Evolutionary conservation across 2,797 vertebrate genomes (phyloP).

Genomic region (Phoxinus dragarum): DNA sequence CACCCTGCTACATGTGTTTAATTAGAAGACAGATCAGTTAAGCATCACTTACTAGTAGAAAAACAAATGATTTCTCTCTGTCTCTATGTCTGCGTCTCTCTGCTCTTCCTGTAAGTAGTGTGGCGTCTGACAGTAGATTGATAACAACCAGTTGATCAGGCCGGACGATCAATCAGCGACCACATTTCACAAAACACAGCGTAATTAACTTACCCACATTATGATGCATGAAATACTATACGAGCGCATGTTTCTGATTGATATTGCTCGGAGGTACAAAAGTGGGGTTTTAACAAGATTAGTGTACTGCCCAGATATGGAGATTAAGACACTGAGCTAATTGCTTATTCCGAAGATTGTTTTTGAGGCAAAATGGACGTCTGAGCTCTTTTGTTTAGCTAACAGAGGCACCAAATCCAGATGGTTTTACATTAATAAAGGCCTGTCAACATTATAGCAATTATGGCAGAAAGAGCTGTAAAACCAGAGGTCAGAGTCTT

Average conservation of each 20-base stretch:
- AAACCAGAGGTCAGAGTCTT: slow-evolving; percentile 30
- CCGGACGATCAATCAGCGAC: slow-evolving; percentile 78
- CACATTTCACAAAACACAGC: slow-evolving; percentile 78
- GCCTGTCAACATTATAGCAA: slow-evolving; percentile 24
- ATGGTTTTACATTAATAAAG: slow-evolving; percentile 47
- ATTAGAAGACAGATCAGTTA: slow-evolving; percentile 73
- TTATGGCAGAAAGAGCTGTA: slow-evolving; percentile 35
- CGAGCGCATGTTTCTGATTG: slow-evolving; percentile 51
- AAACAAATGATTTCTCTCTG: slow-evolving; percentile 61
- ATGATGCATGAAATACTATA: slow-evolving; percentile 63
- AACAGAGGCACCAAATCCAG: slow-evolving; percentile 44
- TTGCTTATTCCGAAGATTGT: slow-evolving; percentile 42
- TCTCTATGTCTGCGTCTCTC: slow-evolving; percentile 37
- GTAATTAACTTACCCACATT: slow-evolving; percentile 82
- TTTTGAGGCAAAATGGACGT: slow-evolving; percentile 33
- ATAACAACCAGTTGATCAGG: slow-evolving; percentile 79
- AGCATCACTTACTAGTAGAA: slow-evolving; percentile 66
- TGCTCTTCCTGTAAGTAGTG: slow-evolving; percentile 71
- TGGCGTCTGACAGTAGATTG: slow-evolving; percentile 71
- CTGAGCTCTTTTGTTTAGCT: slow-evolving; percentile 34
- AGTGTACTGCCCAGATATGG: slow-evolving; percentile 53
- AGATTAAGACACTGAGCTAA: slow-evolving; percentile 58
- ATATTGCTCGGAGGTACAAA: slow-evolving; percentile 59
- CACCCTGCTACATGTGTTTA: slow-evolving; percentile 75
- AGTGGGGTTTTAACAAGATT: slow-evolving; percentile 63